A percentile compares a stretch with the other conserved stretches of the same genome.
phyloP scores from a whole-genome alignment of 1,140 invertebrate species.

The Ostrea edulis region DNA sequence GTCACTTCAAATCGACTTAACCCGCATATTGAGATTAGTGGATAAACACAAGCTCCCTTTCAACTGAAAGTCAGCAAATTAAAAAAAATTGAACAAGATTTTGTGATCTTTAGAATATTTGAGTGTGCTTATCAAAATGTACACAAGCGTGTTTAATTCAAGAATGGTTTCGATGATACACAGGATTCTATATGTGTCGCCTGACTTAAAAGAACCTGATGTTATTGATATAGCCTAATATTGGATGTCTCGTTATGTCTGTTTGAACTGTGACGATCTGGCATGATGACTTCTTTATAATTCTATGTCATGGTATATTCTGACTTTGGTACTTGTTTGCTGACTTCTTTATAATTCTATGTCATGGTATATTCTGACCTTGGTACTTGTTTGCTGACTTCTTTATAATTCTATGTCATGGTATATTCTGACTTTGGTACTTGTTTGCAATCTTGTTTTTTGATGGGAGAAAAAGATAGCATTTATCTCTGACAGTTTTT shows the following conservation, averaged over 20 bases:
- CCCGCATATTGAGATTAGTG: background rate
- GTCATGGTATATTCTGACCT: background rate
- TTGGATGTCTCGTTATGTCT: background rate
- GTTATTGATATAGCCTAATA: background rate
- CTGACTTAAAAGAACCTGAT: background rate
- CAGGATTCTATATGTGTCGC: background rate
- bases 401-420: background rate
- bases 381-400: background rate
- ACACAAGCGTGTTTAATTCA: constrained; percentile 5
- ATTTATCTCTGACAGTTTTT: background rate
- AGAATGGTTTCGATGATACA: background rate
- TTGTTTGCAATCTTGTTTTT: constrained; percentile 27
- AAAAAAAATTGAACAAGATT: constrained; percentile 32
- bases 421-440: background rate
- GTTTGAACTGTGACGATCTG: constrained; percentile 32
- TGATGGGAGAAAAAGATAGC: constrained; percentile 10
- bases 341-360: background rate
- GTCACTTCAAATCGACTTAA: constrained; percentile 14
- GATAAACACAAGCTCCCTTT: background rate
- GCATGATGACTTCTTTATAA: constrained; percentile 1
- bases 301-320: background rate
- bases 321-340: background rate
- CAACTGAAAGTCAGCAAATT: constrained; percentile 4
- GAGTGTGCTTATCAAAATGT: constrained; percentile 31
- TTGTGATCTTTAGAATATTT: constrained; percentile 2